Evolutionary conservation across 1,140 invertebrate species (phyloP), one percentile per base, ranked within the genome.

Genomic region (Sminthurides bifidus): DNA sequence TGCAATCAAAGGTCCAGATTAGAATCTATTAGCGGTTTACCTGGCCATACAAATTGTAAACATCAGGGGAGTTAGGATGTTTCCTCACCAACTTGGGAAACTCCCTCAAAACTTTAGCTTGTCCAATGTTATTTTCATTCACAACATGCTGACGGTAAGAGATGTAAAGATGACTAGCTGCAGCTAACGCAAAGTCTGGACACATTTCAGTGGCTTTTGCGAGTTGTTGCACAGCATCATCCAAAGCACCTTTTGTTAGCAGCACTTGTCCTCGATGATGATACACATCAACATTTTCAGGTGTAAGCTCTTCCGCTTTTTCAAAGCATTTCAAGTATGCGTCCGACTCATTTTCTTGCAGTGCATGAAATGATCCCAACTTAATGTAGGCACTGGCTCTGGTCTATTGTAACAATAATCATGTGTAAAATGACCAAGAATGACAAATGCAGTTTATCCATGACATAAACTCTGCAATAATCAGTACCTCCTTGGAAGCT

Each of bases 361-460:
- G 87, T 66, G 92, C 83, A 62, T 81, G 77, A 46, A 92, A 71
- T 8, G 83, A 84, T 2, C 87, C 89, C 60, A 85, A 75, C 70
- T 94, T 95, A 35, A 96, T 85, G n/a, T 93, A 72, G 10, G 89
- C 87, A 77, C 92, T 93, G 0, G 85, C 81, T 68, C 78, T 81
- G 2, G 87, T 60, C 73, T 75, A 61, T 5, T 61, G 58, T 51
- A 43, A 56, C 3, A 63, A 56, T 21, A 40, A 40, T 40, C 37
- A 40, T 33, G 41, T 41, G 41, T 8, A 24, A 40, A 14, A 27
- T 40, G 12, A n/a, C 5, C 21, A n/a, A 51, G n/a, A 56, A 23
- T 56, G 17, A 6, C 10, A 49, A 49, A 43, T 43, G 19, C 8
- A 44, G 21, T 12, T 35, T 35, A 35, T n/a, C 10, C 10, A 12